A percentile compares a stretch with the other conserved stretches of the same genome.
Evolutionary conservation across 1,140 invertebrate genomes (phyloP).

Genomic region (Leptinotarsa lineolata): DNA sequence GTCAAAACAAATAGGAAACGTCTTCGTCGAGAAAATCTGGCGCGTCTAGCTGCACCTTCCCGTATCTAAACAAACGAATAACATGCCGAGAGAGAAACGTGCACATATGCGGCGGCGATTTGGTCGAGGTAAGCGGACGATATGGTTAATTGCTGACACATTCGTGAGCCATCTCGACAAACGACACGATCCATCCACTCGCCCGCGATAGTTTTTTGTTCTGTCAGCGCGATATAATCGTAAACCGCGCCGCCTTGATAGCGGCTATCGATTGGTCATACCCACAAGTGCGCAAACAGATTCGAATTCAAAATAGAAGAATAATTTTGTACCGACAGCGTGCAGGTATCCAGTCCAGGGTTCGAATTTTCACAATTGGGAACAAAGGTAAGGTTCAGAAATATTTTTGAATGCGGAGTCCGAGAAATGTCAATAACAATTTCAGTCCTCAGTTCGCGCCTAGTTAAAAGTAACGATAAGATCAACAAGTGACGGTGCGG

Average conservation of each 20-base stretch:
- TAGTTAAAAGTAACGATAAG: not conserved
- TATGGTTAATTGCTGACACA: constrained; percentile 14
- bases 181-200: not conserved
- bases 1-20: constrained; percentile 12
- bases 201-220: constrained; percentile 2
- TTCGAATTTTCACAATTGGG: not conserved
- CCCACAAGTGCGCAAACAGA: not conserved
- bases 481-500: not conserved
- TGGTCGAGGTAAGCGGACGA: constrained; percentile 4
- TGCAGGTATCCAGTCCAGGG: not conserved
- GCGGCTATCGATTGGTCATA: constrained; percentile 5
- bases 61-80: constrained; percentile 14
- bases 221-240: constrained; percentile 5
- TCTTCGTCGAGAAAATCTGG: not conserved
- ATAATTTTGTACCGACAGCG: not conserved
- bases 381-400: not conserved
- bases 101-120: not conserved
- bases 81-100: not conserved
- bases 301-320: not conserved
- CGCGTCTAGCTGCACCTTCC: constrained; percentile 2
- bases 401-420: not conserved
- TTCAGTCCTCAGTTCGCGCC: not conserved
- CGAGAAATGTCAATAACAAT: not conserved
- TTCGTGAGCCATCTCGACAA: not conserved
- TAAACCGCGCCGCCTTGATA: not conserved